phyloP scores from a whole-genome alignment of 2,797 vertebrate genomes.

The Cyprinella venusta region DNA sequence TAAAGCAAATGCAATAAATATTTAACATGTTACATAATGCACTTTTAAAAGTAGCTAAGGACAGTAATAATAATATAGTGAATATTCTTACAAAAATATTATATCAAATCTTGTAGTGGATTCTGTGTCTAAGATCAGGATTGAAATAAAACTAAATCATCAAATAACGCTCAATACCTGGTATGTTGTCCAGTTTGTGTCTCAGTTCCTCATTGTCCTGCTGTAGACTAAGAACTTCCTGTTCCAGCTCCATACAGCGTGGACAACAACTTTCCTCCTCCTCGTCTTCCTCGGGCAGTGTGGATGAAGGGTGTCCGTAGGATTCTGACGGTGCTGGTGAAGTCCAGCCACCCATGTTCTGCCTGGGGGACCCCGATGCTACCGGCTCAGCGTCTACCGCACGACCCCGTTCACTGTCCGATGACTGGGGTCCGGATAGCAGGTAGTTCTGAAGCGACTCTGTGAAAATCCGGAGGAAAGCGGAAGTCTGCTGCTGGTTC shows the following conservation, averaged over 20 bases:
- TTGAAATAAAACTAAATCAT: not conserved
- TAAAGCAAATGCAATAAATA: not conserved
- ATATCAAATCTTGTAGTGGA: not conserved
- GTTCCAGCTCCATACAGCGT: conserved; percentile 95
- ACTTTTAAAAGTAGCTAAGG: not conserved
- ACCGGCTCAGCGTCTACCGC: conserved; percentile 81
- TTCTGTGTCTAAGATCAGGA: not conserved
- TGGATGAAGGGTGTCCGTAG: conserved; percentile 95
- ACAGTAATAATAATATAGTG: not conserved
- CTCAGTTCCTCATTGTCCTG: conserved; percentile 98
- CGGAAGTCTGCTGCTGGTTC: conserved; percentile 93
- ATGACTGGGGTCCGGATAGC: conserved; percentile 81
- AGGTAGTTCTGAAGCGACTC: conserved; percentile 98
- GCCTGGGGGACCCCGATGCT: conserved; percentile 84
- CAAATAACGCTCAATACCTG: conserved; percentile 78
- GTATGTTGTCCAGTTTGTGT: conserved; percentile 92
- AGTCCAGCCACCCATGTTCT: conserved; percentile 91
- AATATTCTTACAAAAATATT: not conserved
- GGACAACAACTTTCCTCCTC: conserved; percentile 95
- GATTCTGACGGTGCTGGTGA: conserved; percentile 96
- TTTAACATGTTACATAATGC: not conserved
- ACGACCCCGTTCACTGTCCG: conserved; percentile 81
- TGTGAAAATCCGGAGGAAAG: conserved; percentile 94
- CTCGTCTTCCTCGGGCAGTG: conserved; percentile 94
- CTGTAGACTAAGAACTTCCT: conserved; percentile 97